These are phyloP conservation scores for Stictocephala bisonia DNA, from an alignment of 2,888 invertebrate species.

Conservation along the genomic window DNA sequence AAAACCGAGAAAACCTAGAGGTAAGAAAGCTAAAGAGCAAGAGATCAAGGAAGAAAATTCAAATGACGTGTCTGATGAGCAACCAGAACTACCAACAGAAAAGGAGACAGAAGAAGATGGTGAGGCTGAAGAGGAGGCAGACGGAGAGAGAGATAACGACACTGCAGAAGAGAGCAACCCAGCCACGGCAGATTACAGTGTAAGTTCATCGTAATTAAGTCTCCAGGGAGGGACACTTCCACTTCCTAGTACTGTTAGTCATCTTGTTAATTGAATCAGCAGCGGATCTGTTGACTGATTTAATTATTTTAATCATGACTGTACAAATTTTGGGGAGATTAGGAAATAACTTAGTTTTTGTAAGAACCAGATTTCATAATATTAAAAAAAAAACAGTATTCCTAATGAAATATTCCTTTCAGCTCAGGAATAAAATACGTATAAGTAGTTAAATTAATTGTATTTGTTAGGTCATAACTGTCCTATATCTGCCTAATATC, in stretches of 20 bases:
- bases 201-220: slow-evolving; percentile 37
- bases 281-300: background rate
- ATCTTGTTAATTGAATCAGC: background rate
- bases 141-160: slow-evolving; percentile 20
- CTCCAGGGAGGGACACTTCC: background rate
- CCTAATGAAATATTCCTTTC: slow-evolving; percentile 34
- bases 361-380: slow-evolving; percentile 1
- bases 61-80: slow-evolving; percentile 17
- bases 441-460: slow-evolving; percentile 29
- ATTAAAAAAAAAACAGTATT: slow-evolving; percentile 30
- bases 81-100: slow-evolving; percentile 4
- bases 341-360: slow-evolving; percentile 28
- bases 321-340: slow-evolving; percentile 32
- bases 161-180: slow-evolving; percentile 32
- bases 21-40: slow-evolving; percentile 27
- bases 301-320: slow-evolving; percentile 27
- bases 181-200: slow-evolving; percentile 16
- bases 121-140: slow-evolving; percentile 1
- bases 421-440: slow-evolving; percentile 32
- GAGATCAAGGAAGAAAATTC: slow-evolving; percentile 18
- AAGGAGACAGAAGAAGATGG: background rate
- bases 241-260: slow-evolving; percentile 32
- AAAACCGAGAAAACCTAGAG: slow-evolving; percentile 28
- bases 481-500: background rate
- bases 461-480: slow-evolving; percentile 15